These are phyloP conservation scores for Nemurella pictetii DNA, from an alignment of 2,888 invertebrate species.

Conservation along the genomic window DNA sequence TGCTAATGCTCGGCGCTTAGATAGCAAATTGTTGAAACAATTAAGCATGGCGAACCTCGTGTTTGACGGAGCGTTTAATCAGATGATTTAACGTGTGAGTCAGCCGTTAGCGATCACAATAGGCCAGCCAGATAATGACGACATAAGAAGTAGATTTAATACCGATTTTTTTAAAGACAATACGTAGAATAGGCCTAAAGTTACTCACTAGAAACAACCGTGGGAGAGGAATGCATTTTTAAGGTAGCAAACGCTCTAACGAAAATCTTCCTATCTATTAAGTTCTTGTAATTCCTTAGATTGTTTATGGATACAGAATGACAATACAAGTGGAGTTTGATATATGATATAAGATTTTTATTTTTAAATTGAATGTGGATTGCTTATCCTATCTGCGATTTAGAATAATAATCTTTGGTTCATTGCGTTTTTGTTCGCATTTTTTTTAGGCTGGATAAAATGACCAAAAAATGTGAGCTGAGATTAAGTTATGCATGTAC, in stretches of 20 bases:
- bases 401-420: background rate
- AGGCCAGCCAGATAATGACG: conserved; percentile 6
- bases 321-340: background rate
- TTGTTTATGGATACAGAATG: background rate
- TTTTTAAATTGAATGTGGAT: background rate
- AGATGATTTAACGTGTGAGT: conserved; percentile 6
- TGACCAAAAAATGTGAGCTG: background rate
- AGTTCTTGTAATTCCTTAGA: conserved; percentile 16
- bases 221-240: conserved; percentile 11
- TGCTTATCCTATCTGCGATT: background rate
- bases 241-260: background rate
- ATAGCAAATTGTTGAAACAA: background rate
- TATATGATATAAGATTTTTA: conserved; percentile 10
- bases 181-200: background rate
- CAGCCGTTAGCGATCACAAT: background rate
- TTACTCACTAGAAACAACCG: background rate
- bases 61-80: background rate
- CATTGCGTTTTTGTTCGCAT: background rate
- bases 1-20: background rate
- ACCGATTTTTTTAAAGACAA: background rate
- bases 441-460: background rate
- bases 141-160: conserved; percentile 18
- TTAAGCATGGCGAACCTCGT: background rate
- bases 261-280: conserved; percentile 4
- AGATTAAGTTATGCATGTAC: background rate